Conservation (phyloP, 2,113 vertebrate genomes). For the Ifrita kowaldi region DNA sequence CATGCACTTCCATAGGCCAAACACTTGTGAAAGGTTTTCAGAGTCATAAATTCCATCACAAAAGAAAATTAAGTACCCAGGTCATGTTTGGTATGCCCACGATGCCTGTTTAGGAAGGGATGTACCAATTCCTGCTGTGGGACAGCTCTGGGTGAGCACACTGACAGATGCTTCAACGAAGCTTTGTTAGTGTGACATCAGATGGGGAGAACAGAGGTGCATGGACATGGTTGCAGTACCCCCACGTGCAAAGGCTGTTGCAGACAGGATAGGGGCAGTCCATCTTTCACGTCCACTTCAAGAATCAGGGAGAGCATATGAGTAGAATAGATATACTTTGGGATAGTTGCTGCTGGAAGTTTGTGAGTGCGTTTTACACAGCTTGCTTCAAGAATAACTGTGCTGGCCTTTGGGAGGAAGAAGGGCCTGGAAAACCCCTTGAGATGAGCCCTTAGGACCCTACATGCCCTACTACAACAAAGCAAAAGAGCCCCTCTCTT, state of each 20-base stretch:
- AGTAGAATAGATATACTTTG: fast-evolving
- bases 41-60: not conserved
- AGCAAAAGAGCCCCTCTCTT: not conserved
- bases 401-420: not conserved
- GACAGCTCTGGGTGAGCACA: not conserved
- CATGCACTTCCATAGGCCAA: not conserved
- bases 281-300: not conserved
- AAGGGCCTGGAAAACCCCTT: not conserved
- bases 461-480: not conserved
- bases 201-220: not conserved
- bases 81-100: not conserved
- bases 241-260: not conserved
- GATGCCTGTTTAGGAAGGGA: not conserved
- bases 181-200: fast-evolving
- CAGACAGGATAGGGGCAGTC: not conserved
- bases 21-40: not conserved
- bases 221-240: fast-evolving
- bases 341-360: not conserved
- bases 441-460: not conserved
- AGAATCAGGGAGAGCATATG: not conserved
- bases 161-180: not conserved
- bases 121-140: not conserved
- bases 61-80: not conserved
- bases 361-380: not conserved
- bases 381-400: not conserved